Evolutionary conservation across 2,113 vertebrate genomes (phyloP), one percentile per base, ranked within the genome.

Genomic region (Trogon melanurus): DNA sequence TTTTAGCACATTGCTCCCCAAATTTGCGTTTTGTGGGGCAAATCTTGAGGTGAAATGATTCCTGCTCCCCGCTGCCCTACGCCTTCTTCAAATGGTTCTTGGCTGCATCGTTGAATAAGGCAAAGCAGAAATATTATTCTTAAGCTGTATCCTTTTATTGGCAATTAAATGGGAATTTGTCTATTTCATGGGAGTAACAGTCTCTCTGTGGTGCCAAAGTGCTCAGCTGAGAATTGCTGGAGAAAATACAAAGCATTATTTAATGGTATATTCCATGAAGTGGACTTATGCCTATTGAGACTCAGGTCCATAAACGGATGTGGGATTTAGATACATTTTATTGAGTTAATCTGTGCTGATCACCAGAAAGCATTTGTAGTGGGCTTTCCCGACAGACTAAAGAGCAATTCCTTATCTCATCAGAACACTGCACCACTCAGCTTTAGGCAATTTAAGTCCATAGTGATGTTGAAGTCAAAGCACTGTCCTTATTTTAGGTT

Each of bases 301-400:
- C 25, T 38, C n/a, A 64, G 50, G 78, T 62, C 62, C 11, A 22
- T 79, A 82, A 94, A 70, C 0, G 2, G 60, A 70, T 85, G 71
- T 78, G 44, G 79, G 87, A 85, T 94, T 94, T 91, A 94, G 41
- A 79, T 91, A 69, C 7, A 13, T 82, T 91, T 92, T 79, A 53
- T 57, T 87, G 36, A 88, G 53, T 91, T 93, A 91, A 94, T 93
- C 87, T 85, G 32, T 47, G 27, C 87, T 82, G 80, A 84, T 91
- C 87, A 87, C 91, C 70, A 79, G 84, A 82, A 94, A 82, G n/a
- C 18, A 18, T 76, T 94, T 85, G 36, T 61, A 54, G 50, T 62
- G 48, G 22, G 62, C 20, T 60, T 92, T 92, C 53, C 54, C 95
- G 70, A 38, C 41, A 65, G 57, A 50, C 54, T 88, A 45, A 92